Conservation (phyloP, 2,113 vertebrate species). For the Rhinolophus sinicus region DNA sequence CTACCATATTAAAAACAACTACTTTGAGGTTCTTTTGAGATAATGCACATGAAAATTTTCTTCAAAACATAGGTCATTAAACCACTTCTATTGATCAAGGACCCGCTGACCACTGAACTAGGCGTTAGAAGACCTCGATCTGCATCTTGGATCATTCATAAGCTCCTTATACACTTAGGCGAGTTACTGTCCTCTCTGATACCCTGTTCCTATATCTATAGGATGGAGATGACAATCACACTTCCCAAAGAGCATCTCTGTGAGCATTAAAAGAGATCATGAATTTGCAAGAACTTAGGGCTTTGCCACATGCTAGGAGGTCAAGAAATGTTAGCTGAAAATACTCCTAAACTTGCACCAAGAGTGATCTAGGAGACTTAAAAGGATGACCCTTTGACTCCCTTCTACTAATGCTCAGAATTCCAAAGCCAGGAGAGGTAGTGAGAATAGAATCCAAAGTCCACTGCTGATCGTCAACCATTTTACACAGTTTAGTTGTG, state of each 20-base stretch:
- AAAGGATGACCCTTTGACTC: background rate
- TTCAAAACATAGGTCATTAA: background rate
- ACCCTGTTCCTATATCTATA: background rate
- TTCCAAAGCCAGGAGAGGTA: background rate
- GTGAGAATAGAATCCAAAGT: background rate
- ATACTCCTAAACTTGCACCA: background rate
- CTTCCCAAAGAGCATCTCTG: background rate
- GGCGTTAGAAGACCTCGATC: background rate
- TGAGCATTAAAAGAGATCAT: background rate
- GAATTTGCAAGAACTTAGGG: background rate
- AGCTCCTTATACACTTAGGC: background rate
- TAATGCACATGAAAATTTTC: background rate
- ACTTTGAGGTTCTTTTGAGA: background rate
- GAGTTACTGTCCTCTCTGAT: background rate
- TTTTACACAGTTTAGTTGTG: background rate
- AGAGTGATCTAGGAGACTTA: background rate
- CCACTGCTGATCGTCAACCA: background rate
- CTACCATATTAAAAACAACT: background rate
- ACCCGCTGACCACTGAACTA: fast-evolving
- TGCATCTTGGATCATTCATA: too few species aligned
- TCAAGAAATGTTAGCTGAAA: background rate
- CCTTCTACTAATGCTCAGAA: background rate
- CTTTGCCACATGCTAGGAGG: background rate
- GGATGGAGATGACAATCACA: too few species aligned
- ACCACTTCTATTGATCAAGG: background rate